Percentiles rank a stretch among this genome's conserved stretches.
Conservation (phyloP, 2,888 invertebrate species). For the Ochlodes sylvanus region DNA sequence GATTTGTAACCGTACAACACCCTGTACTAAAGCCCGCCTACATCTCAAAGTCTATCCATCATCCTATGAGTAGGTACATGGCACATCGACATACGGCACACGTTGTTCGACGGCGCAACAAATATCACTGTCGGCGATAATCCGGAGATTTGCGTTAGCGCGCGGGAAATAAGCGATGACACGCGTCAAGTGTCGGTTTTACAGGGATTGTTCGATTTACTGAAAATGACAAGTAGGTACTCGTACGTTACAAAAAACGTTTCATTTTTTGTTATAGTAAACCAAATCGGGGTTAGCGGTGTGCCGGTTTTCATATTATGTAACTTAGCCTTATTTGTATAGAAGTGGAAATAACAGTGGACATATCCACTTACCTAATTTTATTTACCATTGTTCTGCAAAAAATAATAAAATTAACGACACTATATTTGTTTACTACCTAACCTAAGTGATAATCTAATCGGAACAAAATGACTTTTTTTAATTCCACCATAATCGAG, state of each 20-base stretch:
- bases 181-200: conserved; percentile 23
- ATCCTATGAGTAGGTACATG: background rate
- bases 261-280: background rate
- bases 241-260: conserved; percentile 6
- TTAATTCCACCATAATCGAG: too few species aligned
- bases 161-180: conserved; percentile 32
- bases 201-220: conserved; percentile 12
- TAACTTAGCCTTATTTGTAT: too few species aligned
- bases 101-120: conserved; percentile 23
- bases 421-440: too few species aligned
- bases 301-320: too few species aligned
- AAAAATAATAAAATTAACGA: too few species aligned
- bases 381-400: too few species aligned
- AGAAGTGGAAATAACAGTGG: too few species aligned
- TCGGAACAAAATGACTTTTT: too few species aligned
- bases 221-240: conserved; percentile 1
- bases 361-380: too few species aligned
- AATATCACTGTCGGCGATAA: conserved; percentile 26
- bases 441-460: too few species aligned
- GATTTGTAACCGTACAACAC: too few species aligned
- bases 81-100: conserved; percentile 18
- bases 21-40: background rate
- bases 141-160: conserved; percentile 32
- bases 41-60: background rate
- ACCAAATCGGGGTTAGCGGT: too few species aligned